phyloP scores from a whole-genome alignment of 1,140 invertebrate genomes.

The Bathynomus jamesi region DNA sequence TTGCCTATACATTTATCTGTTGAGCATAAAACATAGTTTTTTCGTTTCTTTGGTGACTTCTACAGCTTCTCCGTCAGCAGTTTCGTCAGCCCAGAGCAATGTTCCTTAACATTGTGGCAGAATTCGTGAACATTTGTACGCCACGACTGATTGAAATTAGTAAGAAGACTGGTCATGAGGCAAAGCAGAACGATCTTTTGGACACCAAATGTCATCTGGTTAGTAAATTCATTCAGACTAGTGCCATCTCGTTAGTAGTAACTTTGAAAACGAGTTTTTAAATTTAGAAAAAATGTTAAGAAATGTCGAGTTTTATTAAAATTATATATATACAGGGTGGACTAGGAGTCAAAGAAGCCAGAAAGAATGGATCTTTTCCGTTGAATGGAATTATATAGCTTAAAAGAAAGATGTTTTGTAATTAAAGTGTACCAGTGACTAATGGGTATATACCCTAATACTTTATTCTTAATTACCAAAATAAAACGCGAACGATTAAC shows the following conservation, averaged over 20 bases:
- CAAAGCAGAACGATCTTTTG: constrained; percentile 78
- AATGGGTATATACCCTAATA: too few relatives aligned
- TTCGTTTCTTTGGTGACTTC: not conserved
- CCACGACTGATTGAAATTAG: constrained; percentile 72
- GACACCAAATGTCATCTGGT: constrained; percentile 95
- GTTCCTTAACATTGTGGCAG: constrained; percentile 79
- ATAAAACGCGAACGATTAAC: too few relatives aligned
- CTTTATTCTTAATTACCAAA: not conserved
- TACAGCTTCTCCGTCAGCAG: constrained; percentile 64
- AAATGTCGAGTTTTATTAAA: too few relatives aligned
- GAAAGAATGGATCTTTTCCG: not conserved
- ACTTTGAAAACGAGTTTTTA: too few relatives aligned
- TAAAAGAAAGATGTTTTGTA: not conserved
- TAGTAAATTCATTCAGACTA: constrained; percentile 46
- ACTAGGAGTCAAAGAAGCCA: not conserved
- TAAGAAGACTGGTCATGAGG: constrained; percentile 75
- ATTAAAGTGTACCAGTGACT: too few relatives aligned
- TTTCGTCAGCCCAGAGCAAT: constrained; percentile 87
- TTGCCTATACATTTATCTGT: not conserved
- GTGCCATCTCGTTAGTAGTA: too few relatives aligned
- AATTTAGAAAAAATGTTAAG: too few relatives aligned
- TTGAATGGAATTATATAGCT: not conserved
- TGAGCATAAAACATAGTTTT: not conserved
- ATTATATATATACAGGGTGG: not conserved
- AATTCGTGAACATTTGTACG: constrained; percentile 78